Evolutionary conservation across 2,797 vertebrate species (phyloP).

Genomic region (Sebastes umbrosus): DNA sequence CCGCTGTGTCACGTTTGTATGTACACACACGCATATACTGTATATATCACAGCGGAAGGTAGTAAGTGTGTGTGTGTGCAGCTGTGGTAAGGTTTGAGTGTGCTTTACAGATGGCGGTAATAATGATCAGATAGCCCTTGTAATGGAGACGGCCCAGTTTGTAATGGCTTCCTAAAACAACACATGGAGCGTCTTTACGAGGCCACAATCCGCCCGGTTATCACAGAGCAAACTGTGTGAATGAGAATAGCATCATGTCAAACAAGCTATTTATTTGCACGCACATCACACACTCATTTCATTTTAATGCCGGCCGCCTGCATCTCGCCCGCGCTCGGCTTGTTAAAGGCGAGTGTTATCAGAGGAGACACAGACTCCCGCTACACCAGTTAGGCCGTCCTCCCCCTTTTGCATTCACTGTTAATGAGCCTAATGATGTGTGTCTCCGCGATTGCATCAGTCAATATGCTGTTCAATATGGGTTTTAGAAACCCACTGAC

Average conservation of each 20-base stretch:
- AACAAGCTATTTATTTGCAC: slow-evolving; percentile 76
- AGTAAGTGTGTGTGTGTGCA: slow-evolving; percentile 42
- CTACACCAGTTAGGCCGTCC: slow-evolving; percentile 74
- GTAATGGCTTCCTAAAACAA: slow-evolving; percentile 83
- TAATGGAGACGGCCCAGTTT: slow-evolving; percentile 78
- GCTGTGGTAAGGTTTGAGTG: slow-evolving; percentile 75
- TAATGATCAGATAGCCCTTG: slow-evolving; percentile 80
- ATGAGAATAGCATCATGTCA: slow-evolving; percentile 70
- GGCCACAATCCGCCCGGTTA: slow-evolving; percentile 73
- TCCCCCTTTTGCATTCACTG: slow-evolving; percentile 68
- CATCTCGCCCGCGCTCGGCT: slow-evolving; percentile 55
- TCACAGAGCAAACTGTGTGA: slow-evolving; percentile 67
- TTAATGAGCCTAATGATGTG: slow-evolving; percentile 84
- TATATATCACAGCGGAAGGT: slow-evolving; percentile 34
- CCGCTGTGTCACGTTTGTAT: slow-evolving; percentile 56
- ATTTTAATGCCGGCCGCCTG: slow-evolving; percentile 69
- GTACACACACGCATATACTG: neutral
- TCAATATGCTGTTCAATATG: slow-evolving; percentile 82
- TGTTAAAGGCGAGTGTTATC: slow-evolving; percentile 77
- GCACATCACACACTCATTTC: slow-evolving; percentile 56
- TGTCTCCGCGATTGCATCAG: slow-evolving; percentile 79
- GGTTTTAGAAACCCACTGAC: slow-evolving; percentile 77
- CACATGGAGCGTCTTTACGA: slow-evolving; percentile 79
- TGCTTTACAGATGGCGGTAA: slow-evolving; percentile 77
- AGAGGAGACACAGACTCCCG: slow-evolving; percentile 74